phyloP scores from a whole-genome alignment of 2,113 vertebrate species.

The Stigmatopora argus region DNA sequence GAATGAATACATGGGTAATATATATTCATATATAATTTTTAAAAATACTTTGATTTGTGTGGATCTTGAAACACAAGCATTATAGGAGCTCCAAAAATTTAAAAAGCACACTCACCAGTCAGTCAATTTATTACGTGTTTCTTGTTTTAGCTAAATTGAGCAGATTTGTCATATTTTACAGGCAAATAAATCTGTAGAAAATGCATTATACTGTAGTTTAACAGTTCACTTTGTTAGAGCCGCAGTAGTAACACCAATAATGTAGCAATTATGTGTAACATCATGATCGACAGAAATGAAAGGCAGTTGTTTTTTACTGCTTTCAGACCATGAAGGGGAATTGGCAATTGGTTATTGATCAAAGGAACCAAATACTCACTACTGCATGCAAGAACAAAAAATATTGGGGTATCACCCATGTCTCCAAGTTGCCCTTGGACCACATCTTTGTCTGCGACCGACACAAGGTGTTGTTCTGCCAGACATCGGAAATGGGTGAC shows the following conservation, averaged over 20 bases:
- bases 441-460: constrained; percentile 97
- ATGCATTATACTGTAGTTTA: not conserved
- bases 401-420: constrained; percentile 82
- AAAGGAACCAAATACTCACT: constrained; percentile 76
- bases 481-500: constrained; percentile 97
- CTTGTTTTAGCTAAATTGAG: not conserved
- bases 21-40: too few relatives aligned
- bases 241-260: not conserved
- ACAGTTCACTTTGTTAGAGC: not conserved
- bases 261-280: not conserved
- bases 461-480: constrained; percentile 94
- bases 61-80: too few relatives aligned
- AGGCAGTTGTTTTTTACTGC: not conserved
- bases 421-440: constrained; percentile 86
- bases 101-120: not conserved
- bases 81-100: not conserved
- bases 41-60: too few relatives aligned
- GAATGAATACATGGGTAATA: too few relatives aligned
- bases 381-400: constrained; percentile 78
- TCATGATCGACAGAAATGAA: not conserved
- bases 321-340: constrained; percentile 68
- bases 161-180: not conserved
- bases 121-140: not conserved
- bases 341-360: constrained; percentile 71
- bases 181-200: not conserved